phyloP scores from a whole-genome alignment of 2,113 vertebrate species.

The Odocoileus virginianus region DNA sequence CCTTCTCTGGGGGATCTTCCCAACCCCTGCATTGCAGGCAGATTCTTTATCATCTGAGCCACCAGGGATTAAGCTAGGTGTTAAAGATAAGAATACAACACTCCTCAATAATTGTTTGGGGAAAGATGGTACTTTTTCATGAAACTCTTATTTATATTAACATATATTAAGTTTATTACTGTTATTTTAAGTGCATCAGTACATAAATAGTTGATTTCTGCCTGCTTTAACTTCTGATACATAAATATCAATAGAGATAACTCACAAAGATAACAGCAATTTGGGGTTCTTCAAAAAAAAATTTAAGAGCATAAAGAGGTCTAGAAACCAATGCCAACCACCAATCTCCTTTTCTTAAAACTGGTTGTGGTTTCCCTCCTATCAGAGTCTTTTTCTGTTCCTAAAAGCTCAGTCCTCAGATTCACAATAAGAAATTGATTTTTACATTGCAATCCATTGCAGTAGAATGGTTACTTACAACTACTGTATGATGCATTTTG shows the following conservation, averaged over 20 bases:
- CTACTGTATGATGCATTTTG: conserved; percentile 11
- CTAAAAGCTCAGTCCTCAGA: conserved; percentile 2
- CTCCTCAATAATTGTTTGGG: neutral
- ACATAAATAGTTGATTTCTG: conserved; percentile 23
- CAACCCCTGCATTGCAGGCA: neutral
- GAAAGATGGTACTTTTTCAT: neutral
- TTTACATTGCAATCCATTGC: neutral
- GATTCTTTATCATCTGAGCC: neutral
- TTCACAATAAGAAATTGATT: conserved; percentile 29
- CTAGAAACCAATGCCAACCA: neutral
- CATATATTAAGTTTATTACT: neutral
- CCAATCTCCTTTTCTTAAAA: conserved; percentile 5
- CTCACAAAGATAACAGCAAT: neutral
- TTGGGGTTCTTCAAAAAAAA: neutral
- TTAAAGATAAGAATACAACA: neutral
- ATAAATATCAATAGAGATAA: conserved; percentile 25
- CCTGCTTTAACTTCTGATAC: neutral
- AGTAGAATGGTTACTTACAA: conserved; percentile 15
- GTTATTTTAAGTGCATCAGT: neutral
- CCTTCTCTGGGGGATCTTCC: neutral
- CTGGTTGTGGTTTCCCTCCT: neutral
- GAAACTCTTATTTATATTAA: conserved; percentile 28
- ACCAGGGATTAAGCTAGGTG: neutral
- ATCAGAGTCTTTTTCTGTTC: conserved; percentile 12
- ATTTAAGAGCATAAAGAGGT: neutral